Conservation (phyloP, 2,113 vertebrate genomes). For the Lophotis ruficrista region DNA sequence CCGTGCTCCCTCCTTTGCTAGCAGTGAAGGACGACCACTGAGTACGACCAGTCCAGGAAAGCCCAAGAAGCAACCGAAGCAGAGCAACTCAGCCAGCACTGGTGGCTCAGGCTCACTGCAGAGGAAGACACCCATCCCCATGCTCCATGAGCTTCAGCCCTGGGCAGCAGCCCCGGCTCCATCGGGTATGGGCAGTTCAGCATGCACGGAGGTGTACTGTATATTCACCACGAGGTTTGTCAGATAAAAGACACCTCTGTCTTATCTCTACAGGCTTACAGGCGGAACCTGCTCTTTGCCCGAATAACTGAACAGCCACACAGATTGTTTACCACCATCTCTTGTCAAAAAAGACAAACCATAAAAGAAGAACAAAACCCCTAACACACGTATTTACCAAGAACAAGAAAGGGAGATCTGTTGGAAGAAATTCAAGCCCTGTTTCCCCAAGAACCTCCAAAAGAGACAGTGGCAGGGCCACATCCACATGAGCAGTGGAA, state of each 20-base stretch:
- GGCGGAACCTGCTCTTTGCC: background rate
- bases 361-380: background rate
- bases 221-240: background rate
- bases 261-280: background rate
- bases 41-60: background rate
- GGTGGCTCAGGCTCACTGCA: background rate
- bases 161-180: background rate
- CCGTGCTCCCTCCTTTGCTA: background rate
- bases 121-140: rapidly evolving
- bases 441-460: background rate
- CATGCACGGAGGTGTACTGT: background rate
- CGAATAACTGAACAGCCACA: background rate
- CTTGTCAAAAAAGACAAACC: background rate
- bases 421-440: background rate
- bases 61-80: background rate
- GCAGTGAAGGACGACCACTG: background rate
- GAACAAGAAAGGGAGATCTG: background rate
- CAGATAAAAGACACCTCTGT: background rate
- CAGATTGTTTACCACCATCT: background rate
- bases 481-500: background rate
- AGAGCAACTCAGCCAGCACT: background rate
- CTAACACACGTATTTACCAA: background rate
- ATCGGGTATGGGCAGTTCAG: background rate
- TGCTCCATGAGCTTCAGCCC: background rate
- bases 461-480: background rate